phyloP scores from a whole-genome alignment of 1,140 invertebrate species.

The Mizuhopecten yessoensis region DNA sequence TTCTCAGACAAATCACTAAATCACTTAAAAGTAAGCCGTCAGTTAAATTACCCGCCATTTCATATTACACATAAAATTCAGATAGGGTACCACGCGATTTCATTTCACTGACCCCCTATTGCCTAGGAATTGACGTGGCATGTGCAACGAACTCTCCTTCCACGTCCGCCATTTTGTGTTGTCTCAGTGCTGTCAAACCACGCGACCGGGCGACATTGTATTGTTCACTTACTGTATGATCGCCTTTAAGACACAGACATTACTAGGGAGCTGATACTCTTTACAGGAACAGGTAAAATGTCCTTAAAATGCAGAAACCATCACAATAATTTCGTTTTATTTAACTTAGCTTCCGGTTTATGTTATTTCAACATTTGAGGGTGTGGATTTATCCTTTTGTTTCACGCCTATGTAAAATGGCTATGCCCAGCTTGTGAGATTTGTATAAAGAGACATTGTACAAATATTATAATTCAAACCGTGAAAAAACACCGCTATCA shows the following conservation, averaged over 20 bases:
- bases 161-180: constrained; percentile 37
- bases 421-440: background rate
- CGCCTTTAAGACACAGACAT: background rate
- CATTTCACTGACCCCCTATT: background rate
- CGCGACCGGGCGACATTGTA: constrained; percentile 23
- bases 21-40: too few relatives aligned
- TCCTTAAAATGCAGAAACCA: background rate
- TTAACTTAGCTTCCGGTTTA: constrained; percentile 1
- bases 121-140: constrained; percentile 22
- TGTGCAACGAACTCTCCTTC: constrained; percentile 28
- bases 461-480: background rate
- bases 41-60: background rate
- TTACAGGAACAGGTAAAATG: constrained; percentile 15
- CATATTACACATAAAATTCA: background rate
- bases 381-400: constrained; percentile 38
- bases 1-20: too few relatives aligned
- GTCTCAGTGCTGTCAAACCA: constrained; percentile 37
- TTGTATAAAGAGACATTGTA: background rate
- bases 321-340: background rate
- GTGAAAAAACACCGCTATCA: background rate
- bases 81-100: background rate
- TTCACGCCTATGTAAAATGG: background rate
- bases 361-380: background rate
- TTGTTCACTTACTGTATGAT: background rate
- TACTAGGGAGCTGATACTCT: background rate